phyloP scores from a whole-genome alignment of 2,797 vertebrate species.

The Percopsis omiscomaycus region DNA sequence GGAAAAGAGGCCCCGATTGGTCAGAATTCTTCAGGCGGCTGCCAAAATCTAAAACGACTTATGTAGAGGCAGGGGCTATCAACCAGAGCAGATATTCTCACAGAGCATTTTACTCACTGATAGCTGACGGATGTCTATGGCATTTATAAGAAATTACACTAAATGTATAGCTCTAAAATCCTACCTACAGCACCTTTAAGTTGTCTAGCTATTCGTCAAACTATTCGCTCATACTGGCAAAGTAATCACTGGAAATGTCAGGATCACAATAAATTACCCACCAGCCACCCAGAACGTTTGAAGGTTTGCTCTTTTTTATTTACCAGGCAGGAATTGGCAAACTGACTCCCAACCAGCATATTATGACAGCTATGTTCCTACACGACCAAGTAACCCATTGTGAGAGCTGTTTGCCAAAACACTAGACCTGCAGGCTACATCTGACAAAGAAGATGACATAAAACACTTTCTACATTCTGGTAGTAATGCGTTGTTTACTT shows the following conservation, averaged over 20 bases:
- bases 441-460: slow-evolving; percentile 23
- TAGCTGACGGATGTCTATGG: too few species aligned
- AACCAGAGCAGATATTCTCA: too few species aligned
- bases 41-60: too few species aligned
- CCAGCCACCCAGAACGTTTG: slow-evolving; percentile 63
- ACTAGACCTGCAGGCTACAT: slow-evolving; percentile 22
- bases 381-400: slow-evolving; percentile 57
- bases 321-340: slow-evolving; percentile 49
- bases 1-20: too few species aligned
- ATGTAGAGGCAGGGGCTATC: too few species aligned
- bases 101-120: too few species aligned
- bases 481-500: slow-evolving; percentile 44
- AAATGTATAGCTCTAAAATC: too few species aligned
- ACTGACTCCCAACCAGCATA: slow-evolving; percentile 57
- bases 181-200: too few species aligned
- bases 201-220: too few species aligned
- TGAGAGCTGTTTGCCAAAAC: slow-evolving; percentile 52
- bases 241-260: slow-evolving; percentile 55
- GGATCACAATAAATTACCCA: slow-evolving; percentile 57
- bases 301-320: slow-evolving; percentile 56
- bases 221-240: slow-evolving; percentile 42
- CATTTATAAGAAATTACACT: too few species aligned
- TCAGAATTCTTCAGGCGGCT: too few species aligned
- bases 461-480: slow-evolving; percentile 19
- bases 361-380: slow-evolving; percentile 58